phyloP scores from a whole-genome alignment of 1,140 invertebrate genomes.

The Heliothis virescens region DNA sequence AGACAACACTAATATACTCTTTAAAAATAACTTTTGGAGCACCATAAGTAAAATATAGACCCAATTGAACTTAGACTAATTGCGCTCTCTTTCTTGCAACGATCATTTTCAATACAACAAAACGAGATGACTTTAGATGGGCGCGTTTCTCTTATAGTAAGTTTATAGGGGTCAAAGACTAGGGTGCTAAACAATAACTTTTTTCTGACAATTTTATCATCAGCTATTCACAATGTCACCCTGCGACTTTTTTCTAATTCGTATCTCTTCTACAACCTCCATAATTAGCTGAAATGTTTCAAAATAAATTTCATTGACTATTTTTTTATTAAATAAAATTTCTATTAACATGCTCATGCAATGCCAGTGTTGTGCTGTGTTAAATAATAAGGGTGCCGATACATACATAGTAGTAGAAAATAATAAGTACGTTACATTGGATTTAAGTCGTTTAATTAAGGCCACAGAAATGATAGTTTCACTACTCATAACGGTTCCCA shows the following conservation, averaged over 20 bases:
- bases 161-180: constrained; percentile 46
- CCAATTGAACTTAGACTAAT: neutral
- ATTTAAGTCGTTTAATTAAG: neutral
- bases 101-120: constrained; percentile 30
- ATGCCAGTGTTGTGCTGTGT: constrained; percentile 18
- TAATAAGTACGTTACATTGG: neutral
- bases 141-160: neutral
- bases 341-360: constrained; percentile 57
- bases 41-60: constrained; percentile 56
- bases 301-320: constrained; percentile 58
- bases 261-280: constrained; percentile 85
- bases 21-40: constrained; percentile 56
- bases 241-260: constrained; percentile 84
- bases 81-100: constrained; percentile 1
- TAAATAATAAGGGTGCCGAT: constrained; percentile 15
- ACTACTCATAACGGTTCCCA: constrained; percentile 2
- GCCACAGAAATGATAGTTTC: neutral
- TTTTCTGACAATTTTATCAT: constrained; percentile 48
- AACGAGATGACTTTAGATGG: constrained; percentile 13
- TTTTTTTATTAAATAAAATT: constrained; percentile 23
- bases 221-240: constrained; percentile 75
- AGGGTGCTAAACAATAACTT: constrained; percentile 52
- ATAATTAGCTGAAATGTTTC: constrained; percentile 84
- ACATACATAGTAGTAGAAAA: neutral
- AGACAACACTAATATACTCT: constrained; percentile 53